Base-by-base conservation (phyloP, 2,888 invertebrate species). In the Hypena proboscidalis region DNA sequence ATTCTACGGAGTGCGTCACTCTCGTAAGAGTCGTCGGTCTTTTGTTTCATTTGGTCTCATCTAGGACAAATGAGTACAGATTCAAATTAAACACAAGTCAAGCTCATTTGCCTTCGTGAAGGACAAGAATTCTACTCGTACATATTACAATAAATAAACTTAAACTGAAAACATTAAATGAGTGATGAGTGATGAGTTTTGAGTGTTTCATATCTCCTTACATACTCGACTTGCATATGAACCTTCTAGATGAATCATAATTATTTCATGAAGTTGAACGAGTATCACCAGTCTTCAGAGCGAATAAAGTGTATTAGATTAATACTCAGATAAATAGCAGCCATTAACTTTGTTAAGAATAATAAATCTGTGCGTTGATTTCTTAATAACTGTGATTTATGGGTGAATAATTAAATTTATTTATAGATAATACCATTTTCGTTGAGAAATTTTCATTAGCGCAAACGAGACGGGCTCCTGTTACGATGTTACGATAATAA, bases 261-360 rank as follows among this genome's bases (percentile, higher is more conserved):
- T n/a, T n/a, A n/a, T n/a, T n/a, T n/a, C n/a, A n/a, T n/a, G n/a
- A n/a, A n/a, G n/a, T n/a, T n/a, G n/a, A n/a, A n/a, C n/a, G n/a
- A n/a, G n/a, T n/a, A n/a, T n/a, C n/a, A n/a, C n/a, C n/a, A n/a
- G n/a, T n/a, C n/a, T n/a, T n/a, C n/a, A n/a, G n/a, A n/a, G n/a
- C n/a, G n/a, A 70, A 68, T 65, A 62, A 59, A 51, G 54, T 46
- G 57, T 64, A 70, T 64, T 63, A 70, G 63, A 71, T 71, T 63
- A 70, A 76, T 73, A 60, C 57, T 58, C 52, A 63, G 64, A 75
- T 74, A 67, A 76, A 74, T 71, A 60, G 56, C 53, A 37, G 36
- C 54, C 59, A 73, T 76, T 72, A 73, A 65, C 64, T 58, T 60
- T 55, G 58, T 51, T 55, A 48, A 55, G 40, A 56, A 67, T 62